Evolutionary conservation across 2,113 vertebrate species (phyloP).

Genomic region (cat (Felis catus)): F.catus_Fca126_mat1.0 CM031411.1:15916501-15917000

Average conservation of each 20-base stretch:
- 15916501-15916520: neutral
- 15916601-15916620: neutral
- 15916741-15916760: neutral
- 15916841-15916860: neutral
- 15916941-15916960: neutral
- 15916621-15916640: neutral
- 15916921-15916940: neutral
- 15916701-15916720: neutral
- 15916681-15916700: neutral
- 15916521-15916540: neutral
- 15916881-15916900: slow-evolving; percentile 22
- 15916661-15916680: neutral
- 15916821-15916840: neutral
- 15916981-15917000: no score
- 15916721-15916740: neutral
- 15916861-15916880: neutral
- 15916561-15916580: neutral
- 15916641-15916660: neutral
- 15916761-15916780: neutral
- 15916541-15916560: neutral
- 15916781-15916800: neutral
- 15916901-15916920: neutral
- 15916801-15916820: neutral
- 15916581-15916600: neutral
- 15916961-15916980: no score